phyloP scores from a whole-genome alignment of 2,113 vertebrate genomes.

The Myiozetetes cayanensis region DNA sequence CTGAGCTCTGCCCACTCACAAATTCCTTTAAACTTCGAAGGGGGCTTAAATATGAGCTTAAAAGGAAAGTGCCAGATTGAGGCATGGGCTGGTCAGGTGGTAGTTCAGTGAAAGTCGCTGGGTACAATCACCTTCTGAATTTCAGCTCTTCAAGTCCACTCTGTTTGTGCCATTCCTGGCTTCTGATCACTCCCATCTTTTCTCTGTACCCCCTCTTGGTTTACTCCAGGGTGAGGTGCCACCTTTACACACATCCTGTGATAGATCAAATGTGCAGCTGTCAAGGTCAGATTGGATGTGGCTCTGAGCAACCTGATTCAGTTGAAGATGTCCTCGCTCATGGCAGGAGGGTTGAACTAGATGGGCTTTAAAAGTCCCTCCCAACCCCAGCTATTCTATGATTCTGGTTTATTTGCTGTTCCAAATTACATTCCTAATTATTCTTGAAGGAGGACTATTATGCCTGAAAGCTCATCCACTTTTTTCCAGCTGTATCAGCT shows the following conservation, averaged over 20 bases:
- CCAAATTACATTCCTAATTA: background rate
- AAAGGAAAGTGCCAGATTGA: background rate
- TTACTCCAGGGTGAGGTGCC: background rate
- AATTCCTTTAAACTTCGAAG: background rate
- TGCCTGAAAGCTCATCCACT: background rate
- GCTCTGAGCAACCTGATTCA: background rate
- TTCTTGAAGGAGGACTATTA: background rate
- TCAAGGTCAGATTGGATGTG: background rate
- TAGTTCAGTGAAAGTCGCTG: background rate
- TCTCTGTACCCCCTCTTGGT: background rate
- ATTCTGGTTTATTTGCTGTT: background rate
- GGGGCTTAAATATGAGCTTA: background rate
- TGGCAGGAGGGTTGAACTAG: background rate
- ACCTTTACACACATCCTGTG: background rate
- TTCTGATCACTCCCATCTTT: background rate
- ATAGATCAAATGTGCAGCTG: background rate
- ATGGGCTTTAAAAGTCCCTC: background rate
- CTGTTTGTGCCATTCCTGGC: background rate
- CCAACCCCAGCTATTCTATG: background rate
- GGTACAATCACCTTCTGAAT: background rate
- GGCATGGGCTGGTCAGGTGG: background rate
- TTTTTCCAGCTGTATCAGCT: background rate
- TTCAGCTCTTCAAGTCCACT: background rate
- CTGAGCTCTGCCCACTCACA: background rate
- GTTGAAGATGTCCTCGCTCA: background rate